Evolutionary conservation across 2,888 invertebrate genomes (phyloP), one percentile per base, ranked within the genome.

Genomic region (Cephonodes hylas): DNA sequence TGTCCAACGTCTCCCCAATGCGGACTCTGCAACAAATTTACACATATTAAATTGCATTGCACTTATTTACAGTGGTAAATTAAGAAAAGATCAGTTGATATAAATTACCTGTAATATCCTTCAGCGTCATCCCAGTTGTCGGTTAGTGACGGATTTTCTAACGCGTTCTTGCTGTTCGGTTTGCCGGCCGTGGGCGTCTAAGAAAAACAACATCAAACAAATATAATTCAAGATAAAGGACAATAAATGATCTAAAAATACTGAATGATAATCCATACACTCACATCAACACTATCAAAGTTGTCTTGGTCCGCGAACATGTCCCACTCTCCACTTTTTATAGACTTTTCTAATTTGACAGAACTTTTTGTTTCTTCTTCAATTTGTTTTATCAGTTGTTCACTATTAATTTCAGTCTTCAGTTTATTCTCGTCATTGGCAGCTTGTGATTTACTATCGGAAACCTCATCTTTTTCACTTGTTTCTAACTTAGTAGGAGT

Each of bases 41-140:
- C 31, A 27, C 22, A 18, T 22, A 45, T 20, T 13, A 34, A 13
- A 34, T 3, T 44, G 8, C 18, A 44, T 46, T 15, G n/a, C 38
- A 10, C 34, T 13, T 3, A 38, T n/a, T n/a, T n/a, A 38, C n/a
- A 38, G n/a, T n/a, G 13, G n/a, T n/a, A 3, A 3, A 38, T 3
- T 4, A 38, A 38, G 38, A 38, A 4, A 38, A n/a, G n/a, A 38
- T 42, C 42, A 0, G 15, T 34, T 57, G 59, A 20, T 27, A 60
- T 42, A 22, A 63, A 67, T 38, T 78, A 94, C 94, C 97, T 95
- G 87, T 99, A 99, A 85, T 99, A 99, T 42, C 99, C 99, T 89
- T 99, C 99, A 0, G 99, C 97, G 88, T 99, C 99, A 81, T 99
- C 99, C 99, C 99, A 99, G 84, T 99, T 99, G 84, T 99, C 99